Percentiles rank a stretch among this genome's conserved stretches.
phyloP scores from a whole-genome alignment of 2,113 vertebrate genomes.

The Pimephales promelas region DNA sequence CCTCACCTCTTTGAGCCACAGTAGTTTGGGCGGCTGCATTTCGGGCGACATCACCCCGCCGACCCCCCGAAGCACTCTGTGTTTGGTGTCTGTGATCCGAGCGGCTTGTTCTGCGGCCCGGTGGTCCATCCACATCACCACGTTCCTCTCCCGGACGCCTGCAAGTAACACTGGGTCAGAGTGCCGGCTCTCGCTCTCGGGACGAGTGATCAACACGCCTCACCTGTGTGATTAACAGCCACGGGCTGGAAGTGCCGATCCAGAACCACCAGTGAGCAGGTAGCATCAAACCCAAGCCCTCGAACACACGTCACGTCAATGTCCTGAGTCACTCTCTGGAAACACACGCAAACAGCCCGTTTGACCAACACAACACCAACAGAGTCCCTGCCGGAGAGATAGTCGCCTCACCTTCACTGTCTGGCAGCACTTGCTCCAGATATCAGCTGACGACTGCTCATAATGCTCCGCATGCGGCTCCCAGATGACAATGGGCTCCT shows the following conservation, averaged over 20 bases:
- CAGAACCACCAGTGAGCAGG: constrained; percentile 92
- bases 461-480: constrained; percentile 84
- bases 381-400: too few relatives aligned
- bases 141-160: constrained; percentile 82
- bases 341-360: too few relatives aligned
- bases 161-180: neutral
- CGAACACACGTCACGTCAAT: constrained; percentile 76
- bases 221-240: constrained; percentile 85
- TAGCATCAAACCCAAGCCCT: constrained; percentile 93
- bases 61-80: constrained; percentile 80
- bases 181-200: neutral
- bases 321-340: constrained; percentile 67
- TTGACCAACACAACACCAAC: too few relatives aligned
- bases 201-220: too few relatives aligned
- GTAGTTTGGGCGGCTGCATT: constrained; percentile 95
- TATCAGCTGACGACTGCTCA: constrained; percentile 89
- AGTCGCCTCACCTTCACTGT: constrained; percentile 81
- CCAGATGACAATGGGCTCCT: constrained; percentile 85
- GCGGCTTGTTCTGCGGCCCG: constrained; percentile 84
- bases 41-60: constrained; percentile 96
- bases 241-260: constrained; percentile 85
- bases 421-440: constrained; percentile 88
- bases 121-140: constrained; percentile 99
- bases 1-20: constrained; percentile 95
- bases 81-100: constrained; percentile 82